Base-by-base conservation (phyloP, 2,888 invertebrate species). In the Cataglyphis livida region DNA sequence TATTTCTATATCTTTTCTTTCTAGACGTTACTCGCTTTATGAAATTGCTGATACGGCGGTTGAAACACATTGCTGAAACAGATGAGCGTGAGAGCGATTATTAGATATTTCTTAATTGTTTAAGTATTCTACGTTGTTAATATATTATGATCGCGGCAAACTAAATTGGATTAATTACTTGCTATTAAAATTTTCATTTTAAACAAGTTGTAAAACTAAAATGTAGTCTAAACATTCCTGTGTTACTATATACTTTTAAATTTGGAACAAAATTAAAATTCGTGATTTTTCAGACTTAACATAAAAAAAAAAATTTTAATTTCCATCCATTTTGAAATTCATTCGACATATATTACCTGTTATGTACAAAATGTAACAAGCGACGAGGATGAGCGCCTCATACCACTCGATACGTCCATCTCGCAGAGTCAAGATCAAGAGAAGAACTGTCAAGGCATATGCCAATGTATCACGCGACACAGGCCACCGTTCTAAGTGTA, bases 401-500 rank as follows among this genome's bases (percentile, higher is more conserved):
- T 96, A 97, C 96, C 98, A 97, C 93, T 96, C 96, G 87, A 98
- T 96, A 91, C 95, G 95, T 91, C 97, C 97, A 91, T 98, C 98
- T 54, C 96, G 95, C 57, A 98, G 95, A 15, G 97, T 96, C 71
- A 96, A 93, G 87, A 97, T 97, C 28, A 98, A 95, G 3, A 96
- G 95, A 38, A 97, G 94, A 38, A 98, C 97, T 1, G 97, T 96
- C 51, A 97, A 93, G 1, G 96, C 96, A 92, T 98, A 98, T 95
- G 97, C 97, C 85, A 96, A 91, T 91, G 97, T 96, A 93, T 98
- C 97, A 79, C 98, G 95, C 10, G 96, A 96, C 73, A 98, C 96
- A 1, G 98, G 96, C 97, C 97, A 97, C 97, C 97, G 97, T 93
- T 97, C 97, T 90, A 97, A 94, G 70, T 96, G 95, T 87, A 97